These are phyloP conservation scores for Oryzias woworae DNA, from an alignment of 2,113 vertebrate species.

Conservation along the genomic window DNA sequence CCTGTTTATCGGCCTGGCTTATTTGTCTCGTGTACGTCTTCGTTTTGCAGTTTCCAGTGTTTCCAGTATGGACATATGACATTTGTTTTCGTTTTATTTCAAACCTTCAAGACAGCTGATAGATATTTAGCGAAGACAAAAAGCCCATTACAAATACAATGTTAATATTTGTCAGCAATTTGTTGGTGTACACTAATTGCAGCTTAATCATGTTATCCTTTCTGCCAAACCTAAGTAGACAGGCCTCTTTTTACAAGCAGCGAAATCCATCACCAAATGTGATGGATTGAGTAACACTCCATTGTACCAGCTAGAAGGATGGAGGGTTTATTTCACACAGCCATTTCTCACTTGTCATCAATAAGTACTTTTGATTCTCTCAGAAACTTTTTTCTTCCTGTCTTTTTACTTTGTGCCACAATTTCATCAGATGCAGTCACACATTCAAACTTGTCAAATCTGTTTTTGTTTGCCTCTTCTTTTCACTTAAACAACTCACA, in stretches of 20 bases:
- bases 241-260: neutral
- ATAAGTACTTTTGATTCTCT: neutral
- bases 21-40: too few relatives aligned
- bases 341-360: neutral
- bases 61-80: too few relatives aligned
- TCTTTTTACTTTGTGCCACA: neutral
- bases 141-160: neutral
- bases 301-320: neutral
- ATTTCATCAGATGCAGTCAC: neutral
- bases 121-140: neutral
- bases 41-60: too few relatives aligned
- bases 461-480: too few relatives aligned
- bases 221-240: neutral
- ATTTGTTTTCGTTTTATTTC: slow-evolving; percentile 11
- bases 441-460: slow-evolving; percentile 4
- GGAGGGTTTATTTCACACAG: neutral
- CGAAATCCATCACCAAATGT: neutral
- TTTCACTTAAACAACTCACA: too few relatives aligned
- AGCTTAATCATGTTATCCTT: neutral
- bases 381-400: slow-evolving; percentile 2
- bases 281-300: neutral
- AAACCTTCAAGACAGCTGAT: neutral
- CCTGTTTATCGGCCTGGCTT: too few relatives aligned
- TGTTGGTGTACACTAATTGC: neutral
- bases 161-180: neutral